A percentile compares a stretch with the other conserved stretches of the same genome.
These are phyloP conservation scores for Rhinoptilus africanus DNA, from an alignment of 2,113 vertebrate species.

Conservation along the genomic window DNA sequence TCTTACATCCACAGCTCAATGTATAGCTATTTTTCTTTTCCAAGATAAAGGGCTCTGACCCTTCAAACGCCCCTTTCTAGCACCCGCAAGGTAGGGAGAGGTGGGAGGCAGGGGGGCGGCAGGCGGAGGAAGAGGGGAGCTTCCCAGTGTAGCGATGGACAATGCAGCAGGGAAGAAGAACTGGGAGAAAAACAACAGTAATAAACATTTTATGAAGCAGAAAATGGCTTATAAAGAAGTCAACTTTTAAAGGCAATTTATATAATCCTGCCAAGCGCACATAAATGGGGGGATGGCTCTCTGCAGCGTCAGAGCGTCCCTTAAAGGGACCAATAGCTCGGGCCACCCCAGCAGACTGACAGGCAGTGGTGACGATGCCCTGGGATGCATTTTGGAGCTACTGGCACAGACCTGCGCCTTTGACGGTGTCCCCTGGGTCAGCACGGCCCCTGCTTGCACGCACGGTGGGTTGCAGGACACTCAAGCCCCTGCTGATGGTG, in stretches of 20 bases:
- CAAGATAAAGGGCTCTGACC: background rate
- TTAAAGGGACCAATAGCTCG: constrained; percentile 20
- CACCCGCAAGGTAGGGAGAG: background rate
- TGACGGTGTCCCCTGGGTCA: background rate
- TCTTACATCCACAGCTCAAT: background rate
- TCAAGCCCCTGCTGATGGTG: background rate
- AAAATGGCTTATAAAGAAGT: constrained; percentile 73
- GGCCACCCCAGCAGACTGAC: background rate
- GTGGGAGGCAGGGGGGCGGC: background rate
- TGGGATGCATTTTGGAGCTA: background rate
- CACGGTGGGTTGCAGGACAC: accelerated
- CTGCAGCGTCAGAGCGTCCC: background rate
- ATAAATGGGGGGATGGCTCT: constrained; percentile 14
- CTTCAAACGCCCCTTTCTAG: background rate
- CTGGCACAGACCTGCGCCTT: background rate
- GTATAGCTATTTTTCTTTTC: background rate
- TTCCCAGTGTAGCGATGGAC: background rate
- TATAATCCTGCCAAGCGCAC: constrained; percentile 48
- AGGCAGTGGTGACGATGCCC: background rate
- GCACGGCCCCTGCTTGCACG: accelerated
- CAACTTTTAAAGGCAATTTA: constrained; percentile 69
- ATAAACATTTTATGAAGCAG: constrained; percentile 70
- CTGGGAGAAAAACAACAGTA: constrained; percentile 59
- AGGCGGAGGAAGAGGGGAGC: background rate
- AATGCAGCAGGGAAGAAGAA: background rate